Evolutionary conservation across 2,797 vertebrate species (phyloP).

Genomic region (Anguilla obscura): DNA sequence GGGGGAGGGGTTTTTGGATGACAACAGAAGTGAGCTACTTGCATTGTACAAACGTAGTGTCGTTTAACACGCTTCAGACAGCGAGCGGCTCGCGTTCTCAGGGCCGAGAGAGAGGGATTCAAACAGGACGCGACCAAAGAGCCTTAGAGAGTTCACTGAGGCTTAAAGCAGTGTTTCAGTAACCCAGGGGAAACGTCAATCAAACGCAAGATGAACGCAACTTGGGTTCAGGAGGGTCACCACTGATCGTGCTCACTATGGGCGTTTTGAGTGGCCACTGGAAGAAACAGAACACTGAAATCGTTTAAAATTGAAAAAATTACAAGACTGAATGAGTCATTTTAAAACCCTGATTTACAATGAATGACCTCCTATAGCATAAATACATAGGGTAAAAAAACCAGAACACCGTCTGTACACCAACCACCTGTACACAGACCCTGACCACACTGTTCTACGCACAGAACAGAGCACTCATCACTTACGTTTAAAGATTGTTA

Average conservation of each 20-base stretch:
- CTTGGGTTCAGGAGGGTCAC: neutral
- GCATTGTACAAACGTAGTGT: neutral
- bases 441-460: neutral
- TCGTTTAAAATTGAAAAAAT: conserved; percentile 27
- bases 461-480: neutral
- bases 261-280: neutral
- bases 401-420: neutral
- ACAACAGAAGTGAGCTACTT: neutral
- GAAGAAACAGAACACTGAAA: conserved; percentile 20
- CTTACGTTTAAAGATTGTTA: neutral
- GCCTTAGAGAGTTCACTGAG: neutral
- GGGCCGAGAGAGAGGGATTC: neutral
- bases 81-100: neutral
- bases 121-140: neutral
- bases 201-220: neutral
- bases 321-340: conserved; percentile 13
- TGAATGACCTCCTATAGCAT: neutral
- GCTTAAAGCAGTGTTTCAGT: neutral
- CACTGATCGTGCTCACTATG: neutral
- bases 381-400: conserved; percentile 21
- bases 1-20: neutral
- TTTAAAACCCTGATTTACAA: conserved; percentile 35
- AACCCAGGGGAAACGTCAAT: neutral
- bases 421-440: neutral
- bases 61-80: neutral